phyloP scores from a whole-genome alignment of 2,113 vertebrate genomes.

The Pygathrix nemaeus region DNA sequence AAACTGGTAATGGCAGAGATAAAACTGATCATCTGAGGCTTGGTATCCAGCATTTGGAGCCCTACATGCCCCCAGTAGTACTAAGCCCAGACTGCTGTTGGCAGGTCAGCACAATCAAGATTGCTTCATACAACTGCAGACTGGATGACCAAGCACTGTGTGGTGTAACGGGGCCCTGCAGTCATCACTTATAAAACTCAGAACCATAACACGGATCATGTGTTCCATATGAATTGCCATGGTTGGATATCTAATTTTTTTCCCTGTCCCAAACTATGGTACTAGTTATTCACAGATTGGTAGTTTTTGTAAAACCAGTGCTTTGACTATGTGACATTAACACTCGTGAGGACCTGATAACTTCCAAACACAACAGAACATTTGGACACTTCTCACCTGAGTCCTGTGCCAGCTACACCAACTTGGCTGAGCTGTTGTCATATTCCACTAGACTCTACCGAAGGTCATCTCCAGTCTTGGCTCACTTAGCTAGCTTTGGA shows the following conservation, averaged over 20 bases:
- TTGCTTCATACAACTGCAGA: neutral
- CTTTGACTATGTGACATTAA: neutral
- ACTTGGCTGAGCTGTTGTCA: neutral
- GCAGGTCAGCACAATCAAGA: neutral
- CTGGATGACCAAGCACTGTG: neutral
- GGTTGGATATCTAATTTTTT: neutral
- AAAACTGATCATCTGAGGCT: neutral
- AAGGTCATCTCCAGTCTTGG: neutral
- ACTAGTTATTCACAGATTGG: neutral
- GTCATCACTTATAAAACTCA: neutral
- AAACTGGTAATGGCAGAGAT: neutral
- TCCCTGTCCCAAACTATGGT: neutral
- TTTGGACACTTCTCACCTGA: neutral
- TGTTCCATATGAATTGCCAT: neutral
- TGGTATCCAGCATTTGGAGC: neutral
- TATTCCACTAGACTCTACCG: neutral
- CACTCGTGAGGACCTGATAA: neutral
- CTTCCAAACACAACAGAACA: conserved; percentile 3
- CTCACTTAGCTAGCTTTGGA: neutral
- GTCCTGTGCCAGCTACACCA: neutral
- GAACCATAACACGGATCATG: neutral
- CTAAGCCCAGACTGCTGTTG: neutral
- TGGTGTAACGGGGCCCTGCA: no score
- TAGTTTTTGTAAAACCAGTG: neutral
- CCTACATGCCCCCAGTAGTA: neutral